A percentile compares a stretch with the other conserved stretches of the same genome.
These are phyloP conservation scores for Leptinotarsa rubiginosa DNA, from an alignment of 2,888 invertebrate genomes.

Conservation along the genomic window DNA sequence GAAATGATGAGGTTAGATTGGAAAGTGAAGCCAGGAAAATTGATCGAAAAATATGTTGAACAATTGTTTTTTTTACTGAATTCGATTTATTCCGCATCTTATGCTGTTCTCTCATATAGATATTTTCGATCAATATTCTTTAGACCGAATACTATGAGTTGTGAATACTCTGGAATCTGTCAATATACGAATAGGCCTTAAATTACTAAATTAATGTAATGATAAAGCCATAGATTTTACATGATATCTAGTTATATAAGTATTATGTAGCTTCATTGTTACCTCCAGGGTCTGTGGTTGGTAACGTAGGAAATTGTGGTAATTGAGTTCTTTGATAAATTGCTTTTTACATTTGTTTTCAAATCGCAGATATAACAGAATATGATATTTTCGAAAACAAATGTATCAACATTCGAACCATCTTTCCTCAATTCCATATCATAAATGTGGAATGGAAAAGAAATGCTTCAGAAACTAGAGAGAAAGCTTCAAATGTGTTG, in stretches of 20 bases:
- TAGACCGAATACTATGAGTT: conserved; percentile 26
- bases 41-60: background rate
- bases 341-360: no score
- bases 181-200: conserved; percentile 56
- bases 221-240: conserved; percentile 51
- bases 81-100: background rate
- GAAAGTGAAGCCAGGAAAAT: background rate
- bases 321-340: background rate
- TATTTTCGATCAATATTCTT: background rate
- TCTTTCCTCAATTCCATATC: no score
- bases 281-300: conserved; percentile 23
- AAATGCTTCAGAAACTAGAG: no score
- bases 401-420: background rate
- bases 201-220: conserved; percentile 32
- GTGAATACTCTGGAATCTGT: conserved; percentile 53
- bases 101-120: background rate
- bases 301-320: background rate
- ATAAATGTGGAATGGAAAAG: no score
- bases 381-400: background rate
- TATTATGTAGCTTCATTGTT: conserved; percentile 36
- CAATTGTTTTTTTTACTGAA: background rate
- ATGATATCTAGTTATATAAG: conserved; percentile 49
- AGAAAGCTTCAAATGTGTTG: no score
- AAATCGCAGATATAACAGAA: no score
- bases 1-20: background rate